A percentile compares a stretch with the other conserved stretches of the same genome.
These are phyloP conservation scores for Enteromius treurensis DNA, from an alignment of 2,797 vertebrate species.

Conservation along the genomic window DNA sequence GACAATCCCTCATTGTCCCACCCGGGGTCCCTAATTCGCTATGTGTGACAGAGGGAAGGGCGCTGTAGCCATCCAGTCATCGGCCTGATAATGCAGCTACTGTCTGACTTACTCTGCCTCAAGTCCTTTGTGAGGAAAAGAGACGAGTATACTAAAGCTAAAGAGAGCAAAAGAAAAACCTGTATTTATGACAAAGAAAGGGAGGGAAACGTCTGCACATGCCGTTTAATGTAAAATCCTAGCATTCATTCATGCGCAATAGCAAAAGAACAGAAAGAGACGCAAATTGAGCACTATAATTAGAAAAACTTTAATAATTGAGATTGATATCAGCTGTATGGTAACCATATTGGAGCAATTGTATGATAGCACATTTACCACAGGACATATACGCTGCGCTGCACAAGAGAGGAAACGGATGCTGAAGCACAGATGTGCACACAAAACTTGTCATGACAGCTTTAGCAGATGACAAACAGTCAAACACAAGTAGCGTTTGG, in stretches of 20 bases:
- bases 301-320: constrained; percentile 30
- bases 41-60: constrained; percentile 70
- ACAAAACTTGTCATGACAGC: constrained; percentile 22
- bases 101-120: constrained; percentile 58
- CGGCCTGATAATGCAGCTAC: constrained; percentile 66
- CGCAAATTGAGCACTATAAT: constrained; percentile 5
- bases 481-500: constrained; percentile 5
- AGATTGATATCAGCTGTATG: constrained; percentile 36
- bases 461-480: constrained; percentile 46
- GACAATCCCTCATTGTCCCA: constrained; percentile 74
- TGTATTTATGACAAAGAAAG: constrained; percentile 32
- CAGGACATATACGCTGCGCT: constrained; percentile 7
- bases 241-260: neutral
- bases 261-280: constrained; percentile 14
- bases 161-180: constrained; percentile 15
- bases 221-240: constrained; percentile 22
- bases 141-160: constrained; percentile 8
- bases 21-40: constrained; percentile 71
- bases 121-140: constrained; percentile 39
- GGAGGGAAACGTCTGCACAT: neutral
- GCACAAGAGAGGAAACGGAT: constrained; percentile 42
- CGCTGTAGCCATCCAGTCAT: constrained; percentile 53
- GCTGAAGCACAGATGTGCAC: constrained; percentile 50
- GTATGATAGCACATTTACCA: constrained; percentile 15
- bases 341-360: constrained; percentile 23